These are phyloP conservation scores for Drosophila eohydei DNA, from an alignment of 2,888 invertebrate species.

Conservation along the genomic window DNA sequence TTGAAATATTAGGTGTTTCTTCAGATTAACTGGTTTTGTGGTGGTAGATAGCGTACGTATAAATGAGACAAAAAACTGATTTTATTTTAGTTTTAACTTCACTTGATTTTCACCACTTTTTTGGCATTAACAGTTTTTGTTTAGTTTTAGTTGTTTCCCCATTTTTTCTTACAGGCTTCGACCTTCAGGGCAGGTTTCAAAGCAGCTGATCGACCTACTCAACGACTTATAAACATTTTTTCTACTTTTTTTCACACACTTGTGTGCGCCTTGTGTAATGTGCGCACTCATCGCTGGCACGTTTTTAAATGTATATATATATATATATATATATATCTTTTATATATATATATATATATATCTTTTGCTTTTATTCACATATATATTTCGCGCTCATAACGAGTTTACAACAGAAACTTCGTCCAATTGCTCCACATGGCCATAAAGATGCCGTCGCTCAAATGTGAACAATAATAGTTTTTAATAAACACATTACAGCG, in stretches of 20 bases:
- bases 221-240: conserved; percentile 52
- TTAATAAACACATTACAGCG: conserved; percentile 77
- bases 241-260: conserved; percentile 33
- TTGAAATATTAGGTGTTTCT: conserved; percentile 25
- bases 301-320: conserved; percentile 46
- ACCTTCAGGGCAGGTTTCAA: conserved; percentile 60
- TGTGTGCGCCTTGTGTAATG: conserved; percentile 65
- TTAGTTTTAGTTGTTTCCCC: conserved; percentile 24
- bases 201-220: conserved; percentile 74
- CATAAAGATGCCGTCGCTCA: conserved; percentile 58
- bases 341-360: conserved; percentile 18
- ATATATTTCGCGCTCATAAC: conserved; percentile 53
- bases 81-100: neutral
- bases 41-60: too few species aligned
- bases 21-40: neutral
- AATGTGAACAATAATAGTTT: conserved; percentile 67
- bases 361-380: conserved; percentile 26
- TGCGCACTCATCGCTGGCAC: conserved; percentile 75
- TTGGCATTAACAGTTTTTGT: conserved; percentile 13
- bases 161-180: conserved; percentile 44
- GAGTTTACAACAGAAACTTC: conserved; percentile 52
- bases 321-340: conserved; percentile 20
- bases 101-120: conserved; percentile 2
- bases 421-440: conserved; percentile 68
- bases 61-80: conserved; percentile 1